Base-by-base conservation (phyloP, 2,113 vertebrate species). In the Vombatus ursinus region DNA sequence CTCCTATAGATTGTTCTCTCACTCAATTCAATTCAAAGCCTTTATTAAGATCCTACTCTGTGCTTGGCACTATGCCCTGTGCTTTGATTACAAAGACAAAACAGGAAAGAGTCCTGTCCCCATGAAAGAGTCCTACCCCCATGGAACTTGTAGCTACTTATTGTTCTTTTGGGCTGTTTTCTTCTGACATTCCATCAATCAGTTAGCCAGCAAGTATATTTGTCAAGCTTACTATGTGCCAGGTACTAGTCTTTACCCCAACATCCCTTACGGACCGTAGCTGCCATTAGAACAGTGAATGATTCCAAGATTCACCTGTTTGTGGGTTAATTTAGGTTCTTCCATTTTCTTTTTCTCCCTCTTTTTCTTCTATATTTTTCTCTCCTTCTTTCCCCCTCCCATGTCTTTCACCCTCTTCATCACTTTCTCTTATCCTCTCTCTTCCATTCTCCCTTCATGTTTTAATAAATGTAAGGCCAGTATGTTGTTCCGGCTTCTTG, bases 401-500 rank as follows among this genome's bases (percentile, higher is more conserved):
- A 12, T 68, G n/a, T 47, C 9, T 47, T 52, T 44, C 61, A 31
- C 61, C 44, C 25, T n/a, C 54, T n/a, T 93, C 49, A 31, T 95
- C 23, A 5, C 89, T 93, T 92, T 94, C 50, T 44, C 52, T 0
- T n/a, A 24, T 0, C 93, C n/a, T 95, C 50, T 95, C 95, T 97
- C 94, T 95, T 95, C 94, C 93, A 91, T 44, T 84, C 68, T 84
- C 52, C 94, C 97, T 98, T 97, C 96, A 96, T 97, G 96, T 50
- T 77, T 91, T 95, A 91, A 96, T 95, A 94, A 97, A 97, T 92
- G 90, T 84, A 52, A 97, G 96, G 91, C 94, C 91, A 1, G 90
- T 51, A n/a, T 52, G 48, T 77, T 51, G 77, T 97, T 97, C 97
- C 91, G 52, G 97, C 96, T 96, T 95, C 94, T 96, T 97, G 97